phyloP scores from a whole-genome alignment of 2,888 invertebrate genomes.

The Ophion ventricosus region DNA sequence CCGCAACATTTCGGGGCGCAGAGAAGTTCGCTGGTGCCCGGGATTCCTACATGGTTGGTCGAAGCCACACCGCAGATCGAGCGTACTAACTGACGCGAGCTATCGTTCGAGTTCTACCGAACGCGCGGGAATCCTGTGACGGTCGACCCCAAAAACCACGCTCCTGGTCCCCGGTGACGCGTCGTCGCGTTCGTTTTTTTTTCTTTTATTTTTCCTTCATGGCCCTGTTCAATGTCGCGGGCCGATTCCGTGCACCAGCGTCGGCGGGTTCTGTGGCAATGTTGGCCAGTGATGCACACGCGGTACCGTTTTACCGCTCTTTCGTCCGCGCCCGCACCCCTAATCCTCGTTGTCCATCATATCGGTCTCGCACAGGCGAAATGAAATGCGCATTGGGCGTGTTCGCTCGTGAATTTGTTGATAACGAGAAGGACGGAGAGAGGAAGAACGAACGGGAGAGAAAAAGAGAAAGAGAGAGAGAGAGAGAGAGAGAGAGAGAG shows the following conservation, averaged over 20 bases:
- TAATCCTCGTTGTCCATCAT: conserved; percentile 69
- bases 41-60: conserved; percentile 6
- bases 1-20: conserved; percentile 21
- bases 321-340: conserved; percentile 12
- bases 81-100: conserved; percentile 57
- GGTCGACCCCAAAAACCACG: conserved; percentile 64
- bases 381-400: conserved; percentile 77
- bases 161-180: conserved; percentile 49
- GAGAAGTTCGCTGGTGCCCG: conserved; percentile 15
- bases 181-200: conserved; percentile 30
- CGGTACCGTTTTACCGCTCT: conserved; percentile 22
- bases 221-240: conserved; percentile 15
- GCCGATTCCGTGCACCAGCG: conserved; percentile 11
- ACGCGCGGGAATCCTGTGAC: conserved; percentile 44
- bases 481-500: conserved; percentile 28
- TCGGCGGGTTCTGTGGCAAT: conserved; percentile 59
- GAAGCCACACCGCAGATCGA: conserved; percentile 60
- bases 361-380: conserved; percentile 68
- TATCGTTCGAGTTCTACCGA: conserved; percentile 51
- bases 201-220: conserved; percentile 15
- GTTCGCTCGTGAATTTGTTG: conserved; percentile 68
- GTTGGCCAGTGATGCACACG: conserved; percentile 49
- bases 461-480: conserved; percentile 42
- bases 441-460: conserved; percentile 24
- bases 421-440: conserved; percentile 43